Evolutionary conservation across 2,888 invertebrate genomes (phyloP).

Genomic region (Drosophila dives): DNA sequence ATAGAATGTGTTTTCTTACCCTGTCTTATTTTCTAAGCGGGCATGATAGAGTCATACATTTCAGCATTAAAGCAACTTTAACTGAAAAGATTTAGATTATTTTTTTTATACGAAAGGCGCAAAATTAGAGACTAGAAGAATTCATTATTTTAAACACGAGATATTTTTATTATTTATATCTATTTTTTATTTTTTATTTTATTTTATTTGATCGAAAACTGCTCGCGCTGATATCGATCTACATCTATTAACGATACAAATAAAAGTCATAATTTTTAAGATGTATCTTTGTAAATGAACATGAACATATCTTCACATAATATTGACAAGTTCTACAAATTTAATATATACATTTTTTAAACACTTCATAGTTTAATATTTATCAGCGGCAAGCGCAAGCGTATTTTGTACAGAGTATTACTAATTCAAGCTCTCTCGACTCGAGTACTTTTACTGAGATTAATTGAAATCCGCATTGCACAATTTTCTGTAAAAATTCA

Average conservation of each 20-base stretch:
- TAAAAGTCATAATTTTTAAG: not conserved
- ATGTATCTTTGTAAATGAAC: not conserved
- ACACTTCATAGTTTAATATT: not conserved
- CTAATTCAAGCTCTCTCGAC: not conserved
- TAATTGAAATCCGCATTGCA: not conserved
- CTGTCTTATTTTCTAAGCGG: not conserved
- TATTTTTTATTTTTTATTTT: no score
- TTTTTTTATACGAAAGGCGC: fast-evolving
- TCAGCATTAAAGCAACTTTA: not conserved
- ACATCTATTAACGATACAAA: not conserved
- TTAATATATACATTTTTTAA: not conserved
- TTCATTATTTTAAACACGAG: not conserved
- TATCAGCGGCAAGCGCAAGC: not conserved
- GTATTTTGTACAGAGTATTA: not conserved
- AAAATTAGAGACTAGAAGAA: not conserved
- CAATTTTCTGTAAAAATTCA: not conserved
- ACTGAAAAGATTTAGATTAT: not conserved
- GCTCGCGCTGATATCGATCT: not conserved
- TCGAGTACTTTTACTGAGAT: not conserved
- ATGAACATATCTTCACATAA: not conserved
- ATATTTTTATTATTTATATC: not conserved
- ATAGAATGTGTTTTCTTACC: not conserved
- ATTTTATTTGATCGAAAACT: not conserved
- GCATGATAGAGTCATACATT: not conserved
- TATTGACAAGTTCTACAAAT: not conserved